These are phyloP conservation scores for Mesaphorura yosii DNA, from an alignment of 1,140 invertebrate species.

Conservation along the genomic window DNA sequence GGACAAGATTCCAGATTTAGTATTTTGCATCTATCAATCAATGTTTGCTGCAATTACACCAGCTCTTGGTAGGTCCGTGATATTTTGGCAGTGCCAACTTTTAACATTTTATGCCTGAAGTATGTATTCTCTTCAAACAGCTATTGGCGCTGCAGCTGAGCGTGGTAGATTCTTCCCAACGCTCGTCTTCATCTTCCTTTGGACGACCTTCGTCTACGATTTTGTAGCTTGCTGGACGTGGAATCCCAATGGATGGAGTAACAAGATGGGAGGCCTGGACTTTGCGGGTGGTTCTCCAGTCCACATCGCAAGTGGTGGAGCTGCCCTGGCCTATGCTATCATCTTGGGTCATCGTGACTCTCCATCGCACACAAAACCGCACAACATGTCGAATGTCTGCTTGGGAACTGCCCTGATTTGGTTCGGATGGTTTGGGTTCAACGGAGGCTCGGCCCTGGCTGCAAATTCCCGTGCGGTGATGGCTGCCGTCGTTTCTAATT, in stretches of 20 bases:
- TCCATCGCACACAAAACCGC: constrained; percentile 20
- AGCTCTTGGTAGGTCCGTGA: too few relatives aligned
- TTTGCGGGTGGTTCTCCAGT: constrained; percentile 30
- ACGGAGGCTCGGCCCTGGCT: constrained; percentile 20
- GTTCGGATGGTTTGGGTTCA: constrained; percentile 29
- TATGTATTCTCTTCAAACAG: too few relatives aligned
- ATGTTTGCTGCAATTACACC: constrained; percentile 31
- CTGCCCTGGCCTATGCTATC: constrained; percentile 27
- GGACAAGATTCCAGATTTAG: constrained; percentile 25
- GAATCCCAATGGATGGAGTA: constrained; percentile 22
- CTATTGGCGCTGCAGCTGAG: constrained; percentile 27
- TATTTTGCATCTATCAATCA: constrained; percentile 26
- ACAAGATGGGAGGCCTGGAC: constrained; percentile 23
- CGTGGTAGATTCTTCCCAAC: constrained; percentile 26
- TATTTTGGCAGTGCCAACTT: too few relatives aligned
- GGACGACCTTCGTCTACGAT: constrained; percentile 29
- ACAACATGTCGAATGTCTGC: constrained; percentile 31
- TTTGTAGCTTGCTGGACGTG: constrained; percentile 24
- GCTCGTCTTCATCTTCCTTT: constrained; percentile 28
- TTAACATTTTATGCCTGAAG: too few relatives aligned
- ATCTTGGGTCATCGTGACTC: constrained; percentile 24
- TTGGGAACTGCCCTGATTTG: constrained; percentile 28
- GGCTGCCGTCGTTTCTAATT: constrained; percentile 22
- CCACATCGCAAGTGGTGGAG: constrained; percentile 15
- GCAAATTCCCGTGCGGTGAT: constrained; percentile 20